phyloP scores from a whole-genome alignment of 2,888 invertebrate genomes.

The Mechanitis messenoides region DNA sequence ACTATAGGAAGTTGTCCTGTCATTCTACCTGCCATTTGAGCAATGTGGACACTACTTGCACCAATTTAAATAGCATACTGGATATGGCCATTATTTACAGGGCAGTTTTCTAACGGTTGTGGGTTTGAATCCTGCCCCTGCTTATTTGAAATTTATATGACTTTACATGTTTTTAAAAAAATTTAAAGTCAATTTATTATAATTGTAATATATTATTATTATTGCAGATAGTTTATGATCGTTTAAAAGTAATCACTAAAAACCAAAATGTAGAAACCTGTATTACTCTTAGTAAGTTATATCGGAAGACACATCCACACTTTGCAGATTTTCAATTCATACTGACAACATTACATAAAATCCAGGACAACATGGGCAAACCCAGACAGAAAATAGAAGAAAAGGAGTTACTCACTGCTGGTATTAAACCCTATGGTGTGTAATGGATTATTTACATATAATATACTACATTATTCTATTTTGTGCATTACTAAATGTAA shows the following conservation, averaged over 20 bases:
- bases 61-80: no score
- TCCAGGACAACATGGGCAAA: constrained; percentile 41
- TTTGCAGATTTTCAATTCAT: constrained; percentile 55
- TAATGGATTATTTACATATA: constrained; percentile 14
- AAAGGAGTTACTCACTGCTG: constrained; percentile 30
- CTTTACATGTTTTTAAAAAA: no score
- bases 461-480: constrained; percentile 7
- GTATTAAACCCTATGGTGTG: constrained; percentile 30
- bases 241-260: constrained; percentile 38
- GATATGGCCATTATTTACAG: no score
- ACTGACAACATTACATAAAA: constrained; percentile 40
- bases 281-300: constrained; percentile 38
- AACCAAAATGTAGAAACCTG: constrained; percentile 25
- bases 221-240: constrained; percentile 43
- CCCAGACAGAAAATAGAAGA: constrained; percentile 42
- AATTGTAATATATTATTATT: not conserved
- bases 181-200: not conserved
- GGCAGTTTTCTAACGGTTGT: no score
- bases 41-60: no score
- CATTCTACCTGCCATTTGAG: no score
- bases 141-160: no score
- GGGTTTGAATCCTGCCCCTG: no score
- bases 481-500: no score
- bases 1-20: no score
- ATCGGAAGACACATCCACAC: constrained; percentile 52